phyloP scores from a whole-genome alignment of 2,797 vertebrate genomes.

The Helostoma temminkii region DNA sequence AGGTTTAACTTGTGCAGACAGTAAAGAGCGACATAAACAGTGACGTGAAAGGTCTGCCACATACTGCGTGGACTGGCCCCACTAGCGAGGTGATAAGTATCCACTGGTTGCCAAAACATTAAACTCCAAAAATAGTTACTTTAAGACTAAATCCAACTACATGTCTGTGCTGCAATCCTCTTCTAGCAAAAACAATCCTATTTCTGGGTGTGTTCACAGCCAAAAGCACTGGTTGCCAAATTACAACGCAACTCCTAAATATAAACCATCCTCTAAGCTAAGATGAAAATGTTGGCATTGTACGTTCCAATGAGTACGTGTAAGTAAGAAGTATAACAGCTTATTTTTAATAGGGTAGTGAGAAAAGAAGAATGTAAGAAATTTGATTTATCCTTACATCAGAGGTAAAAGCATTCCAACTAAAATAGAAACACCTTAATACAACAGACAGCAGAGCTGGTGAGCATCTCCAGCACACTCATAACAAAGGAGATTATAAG shows the following conservation, averaged over 20 bases:
- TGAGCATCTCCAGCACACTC: conserved; percentile 60
- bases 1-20: conserved; percentile 52
- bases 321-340: conserved; percentile 60
- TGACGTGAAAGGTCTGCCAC: conserved; percentile 67
- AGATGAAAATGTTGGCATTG: conserved; percentile 47
- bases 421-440: conserved; percentile 71
- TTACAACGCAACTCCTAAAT: conserved; percentile 57
- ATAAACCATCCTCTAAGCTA: conserved; percentile 54
- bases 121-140: conserved; percentile 74
- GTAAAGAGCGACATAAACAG: conserved; percentile 70
- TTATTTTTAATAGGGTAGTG: conserved; percentile 44
- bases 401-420: conserved; percentile 50
- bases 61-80: conserved; percentile 48
- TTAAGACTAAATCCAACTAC: conserved; percentile 62
- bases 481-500: conserved; percentile 61
- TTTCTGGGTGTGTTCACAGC: conserved; percentile 47
- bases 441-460: conserved; percentile 52
- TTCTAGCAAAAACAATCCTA: conserved; percentile 52
- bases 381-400: conserved; percentile 62
- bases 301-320: conserved; percentile 47
- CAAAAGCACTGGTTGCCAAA: conserved; percentile 52
- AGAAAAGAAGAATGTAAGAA: conserved; percentile 64
- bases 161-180: conserved; percentile 46
- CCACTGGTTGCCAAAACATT: conserved; percentile 62
- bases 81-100: conserved; percentile 69